Percentiles rank a stretch among this genome's conserved stretches.
Conservation (phyloP, 2,797 vertebrate species). For the Argentina silus region DNA sequence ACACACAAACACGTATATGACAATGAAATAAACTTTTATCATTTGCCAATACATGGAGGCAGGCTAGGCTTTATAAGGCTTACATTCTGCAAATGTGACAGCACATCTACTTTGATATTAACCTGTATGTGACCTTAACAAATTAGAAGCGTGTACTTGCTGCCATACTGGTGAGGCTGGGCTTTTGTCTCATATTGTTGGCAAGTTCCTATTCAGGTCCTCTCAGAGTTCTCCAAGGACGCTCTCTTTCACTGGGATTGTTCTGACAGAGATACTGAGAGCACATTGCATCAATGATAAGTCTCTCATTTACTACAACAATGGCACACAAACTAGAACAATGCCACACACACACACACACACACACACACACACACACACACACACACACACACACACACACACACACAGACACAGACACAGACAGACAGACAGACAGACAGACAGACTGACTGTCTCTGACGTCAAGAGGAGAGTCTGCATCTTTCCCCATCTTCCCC, state of each 20-base stretch:
- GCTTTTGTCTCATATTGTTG: slow-evolving; percentile 69
- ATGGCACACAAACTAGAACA: slow-evolving; percentile 58
- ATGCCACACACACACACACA: too few relatives aligned
- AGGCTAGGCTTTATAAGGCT: too few relatives aligned
- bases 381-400: too few relatives aligned
- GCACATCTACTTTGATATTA: slow-evolving; percentile 38
- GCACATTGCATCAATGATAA: slow-evolving; percentile 65
- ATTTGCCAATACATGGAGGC: too few relatives aligned
- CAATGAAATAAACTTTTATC: too few relatives aligned
- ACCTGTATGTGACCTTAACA: slow-evolving; percentile 57
- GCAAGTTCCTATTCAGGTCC: slow-evolving; percentile 76
- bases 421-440: too few relatives aligned
- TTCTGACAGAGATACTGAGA: slow-evolving; percentile 74
- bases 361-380: too few relatives aligned
- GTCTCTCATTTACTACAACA: slow-evolving; percentile 83
- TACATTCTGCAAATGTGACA: slow-evolving; percentile 26
- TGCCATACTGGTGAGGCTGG: slow-evolving; percentile 57
- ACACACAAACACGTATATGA: too few relatives aligned
- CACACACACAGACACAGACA: too few relatives aligned
- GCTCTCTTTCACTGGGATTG: slow-evolving; percentile 75
- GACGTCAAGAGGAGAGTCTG: slow-evolving; percentile 8
- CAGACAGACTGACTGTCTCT: too few relatives aligned
- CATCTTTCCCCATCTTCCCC: slow-evolving; percentile 31
- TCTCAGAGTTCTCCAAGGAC: slow-evolving; percentile 87
- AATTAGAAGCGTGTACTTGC: slow-evolving; percentile 45